phyloP scores from a whole-genome alignment of 2,113 vertebrate species.

The Neopipo cinnamomea region DNA sequence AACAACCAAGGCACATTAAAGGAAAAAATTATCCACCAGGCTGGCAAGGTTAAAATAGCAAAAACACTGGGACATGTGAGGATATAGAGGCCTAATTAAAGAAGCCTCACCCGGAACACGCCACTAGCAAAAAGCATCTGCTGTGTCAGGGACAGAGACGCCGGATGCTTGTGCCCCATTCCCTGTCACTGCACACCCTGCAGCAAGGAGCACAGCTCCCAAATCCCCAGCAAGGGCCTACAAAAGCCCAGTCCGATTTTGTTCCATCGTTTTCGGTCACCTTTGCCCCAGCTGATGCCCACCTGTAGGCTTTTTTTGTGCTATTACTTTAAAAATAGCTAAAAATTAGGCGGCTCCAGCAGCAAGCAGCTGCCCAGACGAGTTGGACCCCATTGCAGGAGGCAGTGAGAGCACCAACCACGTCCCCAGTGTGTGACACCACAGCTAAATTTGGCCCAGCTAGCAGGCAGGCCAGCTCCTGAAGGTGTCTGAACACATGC shows the following conservation, averaged over 20 bases:
- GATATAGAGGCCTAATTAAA: background rate
- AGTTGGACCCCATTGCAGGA: background rate
- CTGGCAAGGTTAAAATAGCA: background rate
- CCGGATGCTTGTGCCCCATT: rapidly evolving
- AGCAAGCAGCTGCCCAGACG: background rate
- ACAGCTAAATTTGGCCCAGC: background rate
- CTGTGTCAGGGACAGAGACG: background rate
- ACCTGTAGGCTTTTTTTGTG: background rate
- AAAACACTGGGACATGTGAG: background rate
- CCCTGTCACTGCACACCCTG: background rate
- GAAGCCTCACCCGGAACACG: background rate
- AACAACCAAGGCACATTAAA: background rate
- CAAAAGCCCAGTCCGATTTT: background rate
- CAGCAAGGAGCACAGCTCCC: background rate
- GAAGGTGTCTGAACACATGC: background rate
- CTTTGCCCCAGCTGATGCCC: background rate
- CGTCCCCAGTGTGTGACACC: rapidly evolving
- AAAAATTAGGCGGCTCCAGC: background rate
- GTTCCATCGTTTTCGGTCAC: background rate
- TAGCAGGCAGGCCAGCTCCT: background rate
- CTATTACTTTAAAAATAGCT: background rate
- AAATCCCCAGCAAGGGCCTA: background rate
- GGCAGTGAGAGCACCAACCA: background rate
- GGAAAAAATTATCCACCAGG: background rate
- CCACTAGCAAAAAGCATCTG: background rate